These are phyloP conservation scores for Lasioglossum marginatum DNA, from an alignment of 2,888 invertebrate species.

Conservation along the genomic window DNA sequence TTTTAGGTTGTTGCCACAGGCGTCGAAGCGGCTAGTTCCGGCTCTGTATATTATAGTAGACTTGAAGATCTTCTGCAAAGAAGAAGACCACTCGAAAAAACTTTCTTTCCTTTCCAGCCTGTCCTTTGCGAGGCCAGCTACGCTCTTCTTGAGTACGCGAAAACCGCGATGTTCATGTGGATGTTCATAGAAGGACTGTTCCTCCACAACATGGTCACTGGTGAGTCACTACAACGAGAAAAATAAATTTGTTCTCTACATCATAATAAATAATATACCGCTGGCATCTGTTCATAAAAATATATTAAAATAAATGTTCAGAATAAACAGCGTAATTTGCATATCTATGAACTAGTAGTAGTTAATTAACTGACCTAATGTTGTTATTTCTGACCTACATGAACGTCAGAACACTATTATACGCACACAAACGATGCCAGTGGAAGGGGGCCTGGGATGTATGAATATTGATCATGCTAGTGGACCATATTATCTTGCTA, in stretches of 20 bases:
- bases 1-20: too few species aligned
- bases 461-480: conserved; percentile 13
- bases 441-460: not conserved
- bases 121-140: conserved; percentile 92
- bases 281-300: not conserved
- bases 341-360: not conserved
- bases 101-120: conserved; percentile 86
- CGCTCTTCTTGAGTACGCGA: conserved; percentile 93
- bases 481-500: not conserved
- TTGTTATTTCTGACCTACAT: conserved; percentile 9
- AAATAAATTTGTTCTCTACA: not conserved
- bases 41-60: too few species aligned
- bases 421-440: not conserved
- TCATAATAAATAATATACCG: not conserved
- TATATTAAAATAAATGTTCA: not conserved
- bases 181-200: conserved; percentile 98
- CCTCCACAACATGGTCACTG: conserved; percentile 93
- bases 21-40: too few species aligned
- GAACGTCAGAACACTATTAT: not conserved
- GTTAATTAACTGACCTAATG: not conserved
- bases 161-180: conserved; percentile 97
- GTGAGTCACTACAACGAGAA: conserved; percentile 75
- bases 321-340: not conserved
- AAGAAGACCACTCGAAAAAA: not conserved
- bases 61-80: not conserved